These are phyloP conservation scores for Enteromius trimaculatus DNA, from an alignment of 2,797 vertebrate species.

Conservation along the genomic window DNA sequence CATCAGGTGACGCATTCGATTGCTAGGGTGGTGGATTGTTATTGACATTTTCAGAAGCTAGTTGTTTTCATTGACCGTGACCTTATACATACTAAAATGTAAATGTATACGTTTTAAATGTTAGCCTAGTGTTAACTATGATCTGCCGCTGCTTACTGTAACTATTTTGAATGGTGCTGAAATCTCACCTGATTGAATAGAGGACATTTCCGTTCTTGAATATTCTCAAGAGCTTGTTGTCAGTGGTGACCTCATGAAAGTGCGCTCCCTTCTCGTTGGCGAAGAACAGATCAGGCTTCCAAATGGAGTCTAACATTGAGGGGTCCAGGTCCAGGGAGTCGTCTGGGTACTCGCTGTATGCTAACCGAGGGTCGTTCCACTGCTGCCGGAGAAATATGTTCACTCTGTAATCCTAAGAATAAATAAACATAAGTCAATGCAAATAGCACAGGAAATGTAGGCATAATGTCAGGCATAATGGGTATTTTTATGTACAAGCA, in stretches of 20 bases:
- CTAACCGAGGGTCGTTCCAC: constrained; percentile 94
- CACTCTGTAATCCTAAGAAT: constrained; percentile 89
- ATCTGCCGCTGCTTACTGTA: background rate
- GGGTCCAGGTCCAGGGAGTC: constrained; percentile 95
- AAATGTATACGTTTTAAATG: background rate
- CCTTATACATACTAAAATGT: background rate
- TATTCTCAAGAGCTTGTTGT: constrained; percentile 94
- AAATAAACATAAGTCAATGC: constrained; percentile 31
- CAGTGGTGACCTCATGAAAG: constrained; percentile 96
- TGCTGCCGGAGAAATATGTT: constrained; percentile 98
- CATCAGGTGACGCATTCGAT: background rate
- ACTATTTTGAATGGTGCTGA: background rate
- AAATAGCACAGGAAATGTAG: constrained; percentile 8
- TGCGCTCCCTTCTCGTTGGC: constrained; percentile 98
- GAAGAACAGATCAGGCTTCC: constrained; percentile 98
- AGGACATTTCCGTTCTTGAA: constrained; percentile 97
- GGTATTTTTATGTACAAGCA: background rate
- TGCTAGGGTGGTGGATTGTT: background rate
- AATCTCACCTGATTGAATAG: constrained; percentile 91
- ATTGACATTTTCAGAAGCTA: background rate
- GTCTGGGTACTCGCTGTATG: constrained; percentile 94
- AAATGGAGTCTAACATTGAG: constrained; percentile 97
- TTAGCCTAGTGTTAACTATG: background rate
- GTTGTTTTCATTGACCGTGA: background rate
- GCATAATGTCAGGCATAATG: constrained; percentile 38